A percentile compares a stretch with the other conserved stretches of the same genome.
Evolutionary conservation across 2,888 invertebrate species (phyloP).

Genomic region (Acleris cristana): DNA sequence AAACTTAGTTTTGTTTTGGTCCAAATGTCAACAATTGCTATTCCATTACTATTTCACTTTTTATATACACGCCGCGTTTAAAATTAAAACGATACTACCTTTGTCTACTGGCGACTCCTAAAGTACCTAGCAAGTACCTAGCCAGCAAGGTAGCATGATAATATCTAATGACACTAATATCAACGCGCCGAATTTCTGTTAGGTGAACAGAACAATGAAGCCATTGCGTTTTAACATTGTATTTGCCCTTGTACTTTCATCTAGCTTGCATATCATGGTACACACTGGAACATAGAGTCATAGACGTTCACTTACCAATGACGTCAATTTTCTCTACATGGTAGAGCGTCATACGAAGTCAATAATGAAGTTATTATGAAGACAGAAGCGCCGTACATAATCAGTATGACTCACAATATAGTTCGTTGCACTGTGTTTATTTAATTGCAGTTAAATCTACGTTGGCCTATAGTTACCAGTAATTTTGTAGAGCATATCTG

Average conservation of each 20-base stretch:
- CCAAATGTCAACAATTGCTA: no score
- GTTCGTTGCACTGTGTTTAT: slow-evolving; percentile 24
- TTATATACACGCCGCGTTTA: no score
- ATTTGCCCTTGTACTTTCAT: slow-evolving; percentile 18
- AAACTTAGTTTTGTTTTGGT: no score
- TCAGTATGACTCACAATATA: slow-evolving; percentile 27
- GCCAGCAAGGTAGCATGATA: no score
- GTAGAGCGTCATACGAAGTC: slow-evolving; percentile 12
- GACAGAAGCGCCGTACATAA: slow-evolving; percentile 13
- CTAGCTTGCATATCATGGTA: slow-evolving; percentile 4
- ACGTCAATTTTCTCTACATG: slow-evolving; percentile 36
- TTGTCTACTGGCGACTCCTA: no score
- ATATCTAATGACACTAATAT: background rate
- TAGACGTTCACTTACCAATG: slow-evolving; percentile 15
- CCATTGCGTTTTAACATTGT: slow-evolving; percentile 12
- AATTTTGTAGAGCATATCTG: no score
- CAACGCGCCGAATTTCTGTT: background rate
- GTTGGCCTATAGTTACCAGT: background rate
- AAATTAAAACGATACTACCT: no score
- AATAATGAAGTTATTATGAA: slow-evolving; percentile 12
- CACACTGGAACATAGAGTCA: slow-evolving; percentile 1
- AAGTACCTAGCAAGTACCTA: no score
- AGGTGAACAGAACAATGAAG: slow-evolving; percentile 1
- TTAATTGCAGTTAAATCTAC: background rate
- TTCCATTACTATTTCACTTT: no score